Evolutionary conservation across 2,888 invertebrate genomes (phyloP).

Genomic region (Noctua janthe): DNA sequence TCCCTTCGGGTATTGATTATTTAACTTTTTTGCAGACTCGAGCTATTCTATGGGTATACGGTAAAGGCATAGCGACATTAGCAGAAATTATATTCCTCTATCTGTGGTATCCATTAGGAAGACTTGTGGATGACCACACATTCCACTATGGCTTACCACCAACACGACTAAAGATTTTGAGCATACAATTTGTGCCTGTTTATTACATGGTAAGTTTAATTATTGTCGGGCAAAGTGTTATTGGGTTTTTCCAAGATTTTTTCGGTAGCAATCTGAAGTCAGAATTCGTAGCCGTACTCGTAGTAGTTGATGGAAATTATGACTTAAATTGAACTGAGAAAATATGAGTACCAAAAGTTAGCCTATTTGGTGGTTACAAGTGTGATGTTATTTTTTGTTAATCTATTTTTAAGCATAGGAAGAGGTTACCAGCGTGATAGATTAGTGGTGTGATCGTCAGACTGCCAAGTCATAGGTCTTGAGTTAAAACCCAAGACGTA

Average conservation of each 20-base stretch:
- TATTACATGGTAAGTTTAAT: conserved; percentile 71
- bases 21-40: conserved; percentile 62
- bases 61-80: conserved; percentile 66
- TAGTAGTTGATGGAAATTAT: too few species aligned
- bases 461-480: too few species aligned
- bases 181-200: conserved; percentile 70
- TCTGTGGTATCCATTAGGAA: conserved; percentile 74
- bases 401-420: too few species aligned
- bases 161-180: conserved; percentile 65
- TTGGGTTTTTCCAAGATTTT: not conserved
- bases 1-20: not conserved
- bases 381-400: too few species aligned
- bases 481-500: too few species aligned
- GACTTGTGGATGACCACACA: conserved; percentile 78
- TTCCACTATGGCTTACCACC: conserved; percentile 74
- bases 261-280: too few species aligned
- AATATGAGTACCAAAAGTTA: too few species aligned
- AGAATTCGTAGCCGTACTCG: too few species aligned
- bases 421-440: too few species aligned
- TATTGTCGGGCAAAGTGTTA: not conserved
- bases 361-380: too few species aligned
- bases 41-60: conserved; percentile 60
- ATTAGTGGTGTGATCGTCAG: too few species aligned
- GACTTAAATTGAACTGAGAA: too few species aligned
- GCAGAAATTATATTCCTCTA: conserved; percentile 70